Base-by-base conservation (phyloP, 1,140 invertebrate genomes). In the Lordiphosa mommai region DNA sequence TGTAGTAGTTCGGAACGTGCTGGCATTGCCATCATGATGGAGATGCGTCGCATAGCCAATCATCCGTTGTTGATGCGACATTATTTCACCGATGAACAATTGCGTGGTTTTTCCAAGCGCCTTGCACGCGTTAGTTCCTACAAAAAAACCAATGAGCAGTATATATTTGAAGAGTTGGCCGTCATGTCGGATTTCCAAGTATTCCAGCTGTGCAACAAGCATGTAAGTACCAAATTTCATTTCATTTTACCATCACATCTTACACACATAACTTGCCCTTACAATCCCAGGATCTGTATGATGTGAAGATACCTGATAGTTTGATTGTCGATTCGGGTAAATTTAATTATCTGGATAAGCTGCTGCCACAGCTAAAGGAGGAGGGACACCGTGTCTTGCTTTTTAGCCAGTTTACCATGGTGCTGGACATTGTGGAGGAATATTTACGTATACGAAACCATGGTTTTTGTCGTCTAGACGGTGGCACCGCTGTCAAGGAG, bases 381-480 rank as follows among this genome's bases (percentile, higher is more conserved):
- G 92, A 92, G 1, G 93, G 93, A 0, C 94, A 96, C 84, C 90
- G 96, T 27, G 94, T 98, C 23, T 90, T 99, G 40, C 93, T 99
- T 38, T 99, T 99, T 90, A 98, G 96, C 87, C 97, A 99, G 91
- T 98, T 98, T 89, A 95, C 96, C 2, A 96, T 97, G 91, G 92
- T 98, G 90, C 91, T 99, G 80, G 96, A 98, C 89, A 93, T 99
- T 58, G 86, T 97, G 41, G 94, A 97, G 88, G 94, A 96, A 66
- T 98, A 96, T 90, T 90, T 98, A 64, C 89, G 91, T 6, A 90
- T 96, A 34, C 90, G 93, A 27, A 90, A 93, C 2, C 91, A 95
- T 80, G 91, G 91, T 1, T 98, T 93, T 89, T 91, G 94, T 61
- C 91, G 97, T 41, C 90, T 99, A 10, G 97, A 98, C 90, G 97